A percentile compares a stretch with the other conserved stretches of the same genome.
These are phyloP conservation scores for Anarrhichthys ocellatus DNA, from an alignment of 2,113 vertebrate species.

Conservation along the genomic window DNA sequence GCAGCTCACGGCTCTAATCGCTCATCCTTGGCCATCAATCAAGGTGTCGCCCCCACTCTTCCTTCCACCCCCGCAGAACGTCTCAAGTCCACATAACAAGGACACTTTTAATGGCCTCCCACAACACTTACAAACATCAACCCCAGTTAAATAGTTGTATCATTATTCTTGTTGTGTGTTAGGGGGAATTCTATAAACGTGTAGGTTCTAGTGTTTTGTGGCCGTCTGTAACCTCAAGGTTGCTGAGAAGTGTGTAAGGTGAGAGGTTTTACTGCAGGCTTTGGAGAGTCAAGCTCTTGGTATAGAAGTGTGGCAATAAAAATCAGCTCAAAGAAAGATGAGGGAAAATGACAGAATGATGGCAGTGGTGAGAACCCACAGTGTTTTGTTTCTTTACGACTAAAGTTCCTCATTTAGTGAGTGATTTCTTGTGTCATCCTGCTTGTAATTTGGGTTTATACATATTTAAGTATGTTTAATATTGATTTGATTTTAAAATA, in stretches of 20 bases:
- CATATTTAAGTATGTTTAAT: slow-evolving; percentile 12
- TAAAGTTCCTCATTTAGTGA: neutral
- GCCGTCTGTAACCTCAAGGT: slow-evolving; percentile 51
- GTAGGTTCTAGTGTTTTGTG: slow-evolving; percentile 45
- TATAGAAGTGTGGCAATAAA: slow-evolving; percentile 40
- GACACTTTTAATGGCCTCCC: slow-evolving; percentile 70
- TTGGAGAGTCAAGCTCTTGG: slow-evolving; percentile 29
- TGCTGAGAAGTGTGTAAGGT: slow-evolving; percentile 26
- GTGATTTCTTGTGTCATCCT: slow-evolving; percentile 10
- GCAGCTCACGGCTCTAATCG: slow-evolving; percentile 63
- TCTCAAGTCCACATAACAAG: slow-evolving; percentile 60
- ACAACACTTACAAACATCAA: slow-evolving; percentile 64
- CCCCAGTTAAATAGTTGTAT: slow-evolving; percentile 61
- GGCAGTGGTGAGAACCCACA: neutral
- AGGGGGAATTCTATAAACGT: slow-evolving; percentile 55
- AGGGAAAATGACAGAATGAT: neutral
- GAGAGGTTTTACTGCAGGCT: slow-evolving; percentile 36
- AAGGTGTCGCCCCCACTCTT: slow-evolving; percentile 17
- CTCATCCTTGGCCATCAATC: slow-evolving; percentile 76
- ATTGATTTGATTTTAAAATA: slow-evolving; percentile 14
- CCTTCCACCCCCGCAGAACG: slow-evolving; percentile 26
- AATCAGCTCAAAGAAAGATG: slow-evolving; percentile 16
- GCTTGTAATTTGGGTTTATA: slow-evolving; percentile 5
- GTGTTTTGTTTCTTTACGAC: neutral
- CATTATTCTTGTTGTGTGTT: slow-evolving; percentile 62